Conservation (phyloP, 2,797 vertebrate species). For the Siniperca undulata region DNA sequence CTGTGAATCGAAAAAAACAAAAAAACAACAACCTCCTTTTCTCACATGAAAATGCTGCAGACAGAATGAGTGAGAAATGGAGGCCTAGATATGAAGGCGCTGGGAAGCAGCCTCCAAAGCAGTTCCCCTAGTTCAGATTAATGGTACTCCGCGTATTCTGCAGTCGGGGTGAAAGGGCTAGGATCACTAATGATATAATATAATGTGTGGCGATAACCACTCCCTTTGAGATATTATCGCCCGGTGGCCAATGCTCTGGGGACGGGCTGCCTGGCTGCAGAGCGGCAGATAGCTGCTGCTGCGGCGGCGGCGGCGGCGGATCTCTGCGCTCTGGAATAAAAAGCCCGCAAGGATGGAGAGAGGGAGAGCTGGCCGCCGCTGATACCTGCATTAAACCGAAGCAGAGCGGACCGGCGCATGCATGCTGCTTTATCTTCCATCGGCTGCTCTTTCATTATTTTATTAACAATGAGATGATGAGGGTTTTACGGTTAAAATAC, state of each 20-base stretch:
- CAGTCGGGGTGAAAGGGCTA: constrained; percentile 87
- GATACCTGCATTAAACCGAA: constrained; percentile 76
- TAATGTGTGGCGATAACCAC: constrained; percentile 88
- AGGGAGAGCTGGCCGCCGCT: constrained; percentile 69
- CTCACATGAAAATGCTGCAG: constrained; percentile 9
- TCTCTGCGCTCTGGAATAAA: constrained; percentile 66
- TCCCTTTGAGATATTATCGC: constrained; percentile 88
- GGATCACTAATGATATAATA: constrained; percentile 90
- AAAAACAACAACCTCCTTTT: not conserved
- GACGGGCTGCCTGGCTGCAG: constrained; percentile 82
- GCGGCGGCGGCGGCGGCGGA: constrained; percentile 63
- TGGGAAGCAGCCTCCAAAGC: constrained; percentile 65
- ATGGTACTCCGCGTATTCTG: constrained; percentile 83
- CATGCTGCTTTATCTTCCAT: not conserved
- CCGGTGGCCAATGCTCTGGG: constrained; percentile 84
- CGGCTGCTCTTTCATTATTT: constrained; percentile 1
- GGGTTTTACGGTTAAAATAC: not conserved
- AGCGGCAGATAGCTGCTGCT: constrained; percentile 78
- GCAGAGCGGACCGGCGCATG: not conserved
- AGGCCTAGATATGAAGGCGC: constrained; percentile 42
- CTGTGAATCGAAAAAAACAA: not conserved
- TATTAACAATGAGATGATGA: not conserved
- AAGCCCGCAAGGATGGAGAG: constrained; percentile 70
- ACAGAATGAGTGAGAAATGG: constrained; percentile 60
- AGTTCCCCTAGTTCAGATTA: constrained; percentile 84